Conservation (phyloP, 2,888 invertebrate genomes). For the Volucella inflata region DNA sequence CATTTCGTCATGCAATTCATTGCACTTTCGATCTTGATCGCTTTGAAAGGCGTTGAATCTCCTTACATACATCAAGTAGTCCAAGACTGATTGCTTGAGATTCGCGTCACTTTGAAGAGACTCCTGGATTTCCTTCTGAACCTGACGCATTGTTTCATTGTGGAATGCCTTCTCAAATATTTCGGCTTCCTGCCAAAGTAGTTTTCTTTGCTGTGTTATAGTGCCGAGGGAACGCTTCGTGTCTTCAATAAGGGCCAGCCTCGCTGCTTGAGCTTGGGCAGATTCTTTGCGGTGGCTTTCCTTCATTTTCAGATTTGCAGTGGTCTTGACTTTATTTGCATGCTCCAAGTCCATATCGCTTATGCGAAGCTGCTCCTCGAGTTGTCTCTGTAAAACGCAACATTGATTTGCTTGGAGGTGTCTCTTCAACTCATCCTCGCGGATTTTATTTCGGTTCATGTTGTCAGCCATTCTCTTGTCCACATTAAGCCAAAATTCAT, state of each 20-base stretch:
- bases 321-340: background rate
- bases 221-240: slow-evolving; percentile 26
- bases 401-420: slow-evolving; percentile 76
- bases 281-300: slow-evolving; percentile 75
- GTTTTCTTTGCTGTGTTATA: slow-evolving; percentile 77
- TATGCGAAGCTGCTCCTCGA: slow-evolving; percentile 75
- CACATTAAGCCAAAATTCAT: slow-evolving; percentile 79
- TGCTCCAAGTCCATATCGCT: slow-evolving; percentile 53
- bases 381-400: slow-evolving; percentile 76
- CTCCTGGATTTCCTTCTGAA: slow-evolving; percentile 76
- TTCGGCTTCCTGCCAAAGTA: slow-evolving; percentile 76
- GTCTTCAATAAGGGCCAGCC: slow-evolving; percentile 76
- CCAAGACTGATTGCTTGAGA: slow-evolving; percentile 77
- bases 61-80: slow-evolving; percentile 79
- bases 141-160: slow-evolving; percentile 77
- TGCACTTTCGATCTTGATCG: slow-evolving; percentile 77
- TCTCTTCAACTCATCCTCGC: slow-evolving; percentile 77
- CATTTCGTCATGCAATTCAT: slow-evolving; percentile 77
- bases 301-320: slow-evolving; percentile 70
- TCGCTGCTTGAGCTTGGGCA: slow-evolving; percentile 77
- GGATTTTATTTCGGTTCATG: slow-evolving; percentile 76
- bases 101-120: slow-evolving; percentile 75
- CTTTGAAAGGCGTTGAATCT: slow-evolving; percentile 78
- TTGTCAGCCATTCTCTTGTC: slow-evolving; percentile 76
- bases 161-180: slow-evolving; percentile 78